Percentiles rank a stretch among this genome's conserved stretches.
These are phyloP conservation scores for Gibbula magus DNA, from an alignment of 2,888 invertebrate genomes.

Conservation along the genomic window DNA sequence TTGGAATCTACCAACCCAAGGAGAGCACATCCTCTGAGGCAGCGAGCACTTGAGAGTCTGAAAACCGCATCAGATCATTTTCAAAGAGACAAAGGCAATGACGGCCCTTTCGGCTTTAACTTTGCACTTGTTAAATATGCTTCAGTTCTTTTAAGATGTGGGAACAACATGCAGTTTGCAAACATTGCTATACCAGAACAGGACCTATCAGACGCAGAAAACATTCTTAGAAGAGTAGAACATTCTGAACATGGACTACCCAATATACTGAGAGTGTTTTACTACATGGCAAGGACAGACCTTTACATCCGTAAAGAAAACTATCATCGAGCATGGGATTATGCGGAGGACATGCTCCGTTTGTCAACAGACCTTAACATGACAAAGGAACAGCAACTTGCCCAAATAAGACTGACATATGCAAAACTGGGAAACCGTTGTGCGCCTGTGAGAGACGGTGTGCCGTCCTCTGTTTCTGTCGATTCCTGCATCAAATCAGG, in stretches of 20 bases:
- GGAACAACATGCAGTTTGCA: background rate
- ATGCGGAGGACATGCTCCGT: background rate
- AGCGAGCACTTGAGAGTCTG: background rate
- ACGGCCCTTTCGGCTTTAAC: background rate
- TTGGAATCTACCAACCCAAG: background rate
- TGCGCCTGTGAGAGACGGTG: too few species aligned
- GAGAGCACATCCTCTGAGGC: background rate
- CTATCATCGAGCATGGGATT: background rate
- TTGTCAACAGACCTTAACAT: too few species aligned
- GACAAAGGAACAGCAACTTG: too few species aligned
- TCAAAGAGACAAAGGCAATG: background rate
- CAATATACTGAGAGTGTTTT: background rate
- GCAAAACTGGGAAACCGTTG: too few species aligned
- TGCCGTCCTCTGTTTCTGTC: too few species aligned
- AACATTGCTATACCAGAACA: background rate
- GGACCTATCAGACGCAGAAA: background rate
- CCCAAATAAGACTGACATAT: too few species aligned
- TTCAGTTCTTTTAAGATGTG: background rate
- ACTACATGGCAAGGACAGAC: background rate
- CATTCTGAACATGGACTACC: background rate
- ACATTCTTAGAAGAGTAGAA: background rate
- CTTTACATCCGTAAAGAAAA: background rate
- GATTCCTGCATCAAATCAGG: too few species aligned
- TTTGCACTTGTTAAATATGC: background rate
- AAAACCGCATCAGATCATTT: background rate